Evolutionary conservation across 2,888 invertebrate genomes (phyloP).

Genomic region (Geophilus truncorum): DNA sequence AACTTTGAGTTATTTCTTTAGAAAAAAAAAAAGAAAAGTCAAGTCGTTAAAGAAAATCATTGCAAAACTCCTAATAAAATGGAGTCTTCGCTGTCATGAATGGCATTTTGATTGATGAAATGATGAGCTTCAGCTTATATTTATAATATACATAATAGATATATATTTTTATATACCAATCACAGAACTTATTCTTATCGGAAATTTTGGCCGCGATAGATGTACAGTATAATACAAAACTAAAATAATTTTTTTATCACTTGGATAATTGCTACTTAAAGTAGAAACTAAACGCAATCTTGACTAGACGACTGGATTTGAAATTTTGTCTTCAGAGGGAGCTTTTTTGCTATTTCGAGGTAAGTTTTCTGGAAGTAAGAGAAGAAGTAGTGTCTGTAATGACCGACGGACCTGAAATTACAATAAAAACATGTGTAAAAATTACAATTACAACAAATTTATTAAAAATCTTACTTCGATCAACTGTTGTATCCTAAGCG

Average conservation of each 20-base stretch:
- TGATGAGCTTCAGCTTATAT: background rate
- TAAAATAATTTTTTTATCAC: background rate
- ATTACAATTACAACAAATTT: background rate
- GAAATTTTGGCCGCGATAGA: background rate
- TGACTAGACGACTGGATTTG: background rate
- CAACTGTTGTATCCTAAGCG: background rate
- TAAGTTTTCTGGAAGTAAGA: conserved; percentile 12
- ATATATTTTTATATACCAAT: background rate
- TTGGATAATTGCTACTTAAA: background rate
- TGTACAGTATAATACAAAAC: background rate
- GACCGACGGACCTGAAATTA: conserved; percentile 12
- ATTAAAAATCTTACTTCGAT: background rate
- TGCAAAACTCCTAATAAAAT: too few species aligned
- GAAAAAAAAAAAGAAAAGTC: too few species aligned
- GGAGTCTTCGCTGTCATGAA: too few species aligned
- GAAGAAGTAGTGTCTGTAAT: background rate
- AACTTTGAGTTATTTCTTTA: background rate
- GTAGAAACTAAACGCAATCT: background rate
- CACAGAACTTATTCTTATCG: background rate
- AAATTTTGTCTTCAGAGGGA: background rate
- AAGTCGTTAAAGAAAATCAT: too few species aligned
- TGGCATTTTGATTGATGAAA: background rate
- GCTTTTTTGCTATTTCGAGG: background rate
- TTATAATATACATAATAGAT: background rate
- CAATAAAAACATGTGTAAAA: background rate